Conservation (phyloP, 2,113 vertebrate species). For the Xenopus borealis region DNA sequence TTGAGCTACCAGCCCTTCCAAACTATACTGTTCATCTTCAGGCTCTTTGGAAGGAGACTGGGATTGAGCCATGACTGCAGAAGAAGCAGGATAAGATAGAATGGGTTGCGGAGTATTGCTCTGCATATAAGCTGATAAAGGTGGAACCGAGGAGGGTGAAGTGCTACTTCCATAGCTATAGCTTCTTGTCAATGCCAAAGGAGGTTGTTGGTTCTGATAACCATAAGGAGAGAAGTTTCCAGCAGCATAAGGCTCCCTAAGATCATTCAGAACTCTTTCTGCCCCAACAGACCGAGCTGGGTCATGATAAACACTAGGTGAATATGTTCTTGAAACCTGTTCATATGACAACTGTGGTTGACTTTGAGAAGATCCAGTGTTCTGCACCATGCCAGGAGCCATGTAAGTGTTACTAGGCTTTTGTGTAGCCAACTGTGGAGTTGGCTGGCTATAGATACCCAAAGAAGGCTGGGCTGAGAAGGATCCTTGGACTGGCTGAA, state of each 20-base stretch:
- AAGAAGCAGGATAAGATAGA: constrained; percentile 64
- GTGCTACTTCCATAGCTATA: constrained; percentile 63
- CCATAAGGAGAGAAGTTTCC: constrained; percentile 58
- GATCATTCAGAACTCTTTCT: constrained; percentile 41
- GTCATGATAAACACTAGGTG: neutral
- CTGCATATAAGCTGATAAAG: constrained; percentile 49
- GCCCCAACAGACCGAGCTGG: constrained; percentile 10
- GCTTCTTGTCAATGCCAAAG: constrained; percentile 48
- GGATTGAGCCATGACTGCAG: constrained; percentile 50
- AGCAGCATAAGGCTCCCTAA: constrained; percentile 3
- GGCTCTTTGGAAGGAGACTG: constrained; percentile 61
- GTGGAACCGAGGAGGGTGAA: constrained; percentile 48
- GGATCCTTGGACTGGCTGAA: constrained; percentile 67
- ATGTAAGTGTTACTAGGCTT: constrained; percentile 55
- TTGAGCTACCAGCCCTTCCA: constrained; percentile 92
- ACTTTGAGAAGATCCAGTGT: constrained; percentile 14
- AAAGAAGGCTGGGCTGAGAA: constrained; percentile 71
- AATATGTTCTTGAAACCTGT: constrained; percentile 13
- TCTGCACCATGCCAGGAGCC: constrained; percentile 34
- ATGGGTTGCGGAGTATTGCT: constrained; percentile 61
- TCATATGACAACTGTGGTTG: neutral
- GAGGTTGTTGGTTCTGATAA: constrained; percentile 49
- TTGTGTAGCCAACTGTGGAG: constrained; percentile 62
- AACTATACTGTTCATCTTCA: constrained; percentile 77
- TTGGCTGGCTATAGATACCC: constrained; percentile 57